Evolutionary conservation across 2,888 invertebrate genomes (phyloP).

Genomic region (Caenorhabditis becei): DNA sequence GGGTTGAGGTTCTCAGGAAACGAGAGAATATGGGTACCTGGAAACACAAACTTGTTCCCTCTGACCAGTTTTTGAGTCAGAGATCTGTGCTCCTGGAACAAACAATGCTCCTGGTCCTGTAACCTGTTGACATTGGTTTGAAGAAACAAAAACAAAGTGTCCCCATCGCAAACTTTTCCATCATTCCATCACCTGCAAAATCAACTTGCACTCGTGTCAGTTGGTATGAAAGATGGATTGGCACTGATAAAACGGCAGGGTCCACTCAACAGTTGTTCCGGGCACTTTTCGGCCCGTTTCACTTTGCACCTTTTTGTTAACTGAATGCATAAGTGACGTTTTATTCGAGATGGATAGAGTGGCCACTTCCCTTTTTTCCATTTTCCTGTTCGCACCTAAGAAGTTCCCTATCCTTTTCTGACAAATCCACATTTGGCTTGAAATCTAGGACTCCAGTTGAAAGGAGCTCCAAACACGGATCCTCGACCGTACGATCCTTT

Average conservation of each 20-base stretch:
- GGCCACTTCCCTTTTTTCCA: not conserved
- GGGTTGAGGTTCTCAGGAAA: no score
- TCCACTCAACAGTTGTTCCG: not conserved
- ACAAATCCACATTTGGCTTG: no score
- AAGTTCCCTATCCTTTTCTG: no score
- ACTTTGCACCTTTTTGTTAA: not conserved
- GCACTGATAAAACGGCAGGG: not conserved
- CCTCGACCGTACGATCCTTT: no score
- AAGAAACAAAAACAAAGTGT: not conserved
- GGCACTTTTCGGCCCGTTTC: not conserved
- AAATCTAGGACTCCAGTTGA: no score
- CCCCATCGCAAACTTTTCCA: not conserved
- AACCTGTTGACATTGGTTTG: no score
- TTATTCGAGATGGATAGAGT: no score
- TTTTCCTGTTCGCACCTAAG: no score
- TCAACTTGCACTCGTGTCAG: slow-evolving; percentile 1
- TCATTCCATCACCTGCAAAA: slow-evolving; percentile 7
- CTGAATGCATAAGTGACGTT: not conserved
- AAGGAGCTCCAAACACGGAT: no score
- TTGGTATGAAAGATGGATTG: slow-evolving; percentile 7
- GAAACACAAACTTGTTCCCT: not conserved
- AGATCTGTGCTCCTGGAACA: no score
- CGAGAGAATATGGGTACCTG: not conserved
- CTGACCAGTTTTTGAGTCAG: no score
- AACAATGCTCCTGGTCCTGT: no score